phyloP scores from a whole-genome alignment of 2,797 vertebrate species.

The Leucoraja ocellata region DNA sequence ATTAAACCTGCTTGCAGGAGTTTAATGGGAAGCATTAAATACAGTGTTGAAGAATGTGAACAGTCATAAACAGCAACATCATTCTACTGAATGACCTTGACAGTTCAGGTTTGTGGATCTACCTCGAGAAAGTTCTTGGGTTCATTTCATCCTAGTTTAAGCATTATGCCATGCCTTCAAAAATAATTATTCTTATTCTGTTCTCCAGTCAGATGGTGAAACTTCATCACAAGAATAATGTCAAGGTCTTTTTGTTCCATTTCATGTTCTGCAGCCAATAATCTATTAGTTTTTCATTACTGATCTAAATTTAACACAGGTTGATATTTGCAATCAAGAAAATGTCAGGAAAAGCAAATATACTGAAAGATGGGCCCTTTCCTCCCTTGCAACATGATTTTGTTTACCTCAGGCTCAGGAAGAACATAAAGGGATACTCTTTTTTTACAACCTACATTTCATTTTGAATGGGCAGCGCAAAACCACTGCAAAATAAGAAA shows the following conservation, averaged over 20 bases:
- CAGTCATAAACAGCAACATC: background rate
- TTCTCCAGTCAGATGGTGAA: background rate
- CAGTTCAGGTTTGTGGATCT: background rate
- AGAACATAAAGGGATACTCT: background rate
- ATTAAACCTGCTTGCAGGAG: background rate
- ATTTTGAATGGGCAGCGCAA: background rate
- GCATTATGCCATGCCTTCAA: background rate
- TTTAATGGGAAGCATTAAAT: background rate
- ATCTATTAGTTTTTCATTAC: background rate
- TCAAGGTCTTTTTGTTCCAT: background rate
- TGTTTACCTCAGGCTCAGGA: background rate
- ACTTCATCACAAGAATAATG: background rate
- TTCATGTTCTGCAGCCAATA: background rate
- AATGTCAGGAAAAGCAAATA: background rate
- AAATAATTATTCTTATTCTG: background rate
- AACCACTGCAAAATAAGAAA: background rate
- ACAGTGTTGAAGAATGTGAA: background rate
- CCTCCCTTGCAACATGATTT: background rate
- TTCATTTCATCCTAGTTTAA: background rate
- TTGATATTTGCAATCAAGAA: slow-evolving; percentile 8
- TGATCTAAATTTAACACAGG: background rate
- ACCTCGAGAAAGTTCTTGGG: background rate
- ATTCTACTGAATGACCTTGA: slow-evolving; percentile 18
- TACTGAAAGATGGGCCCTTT: no score
- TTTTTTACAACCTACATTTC: background rate